Conservation (phyloP, 1,140 invertebrate species). For the Parapsyche elsis region DNA sequence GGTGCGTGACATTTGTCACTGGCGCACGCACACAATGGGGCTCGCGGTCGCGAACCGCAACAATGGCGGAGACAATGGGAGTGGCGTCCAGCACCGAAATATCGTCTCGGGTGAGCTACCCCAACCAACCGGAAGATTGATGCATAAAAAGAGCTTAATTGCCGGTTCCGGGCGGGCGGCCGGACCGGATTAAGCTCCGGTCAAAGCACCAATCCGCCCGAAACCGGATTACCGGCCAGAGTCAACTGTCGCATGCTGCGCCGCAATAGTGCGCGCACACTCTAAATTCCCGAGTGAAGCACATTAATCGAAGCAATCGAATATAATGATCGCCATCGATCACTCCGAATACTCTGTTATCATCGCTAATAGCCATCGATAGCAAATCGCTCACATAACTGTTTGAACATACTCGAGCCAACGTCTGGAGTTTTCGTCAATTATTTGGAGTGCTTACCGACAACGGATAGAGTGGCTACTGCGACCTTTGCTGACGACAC, state of each 20-base stretch:
- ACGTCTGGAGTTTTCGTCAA: too few species aligned
- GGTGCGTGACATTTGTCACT: conserved; percentile 28
- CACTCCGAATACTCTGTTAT: too few species aligned
- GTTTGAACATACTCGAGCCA: too few species aligned
- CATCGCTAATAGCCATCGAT: too few species aligned
- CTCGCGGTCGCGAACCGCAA: not conserved
- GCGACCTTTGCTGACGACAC: too few species aligned
- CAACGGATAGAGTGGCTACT: too few species aligned
- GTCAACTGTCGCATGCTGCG: too few species aligned
- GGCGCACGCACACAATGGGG: conserved; percentile 21
- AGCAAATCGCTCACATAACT: too few species aligned
- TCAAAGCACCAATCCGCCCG: not conserved
- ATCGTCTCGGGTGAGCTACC: conserved; percentile 26
- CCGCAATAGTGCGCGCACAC: not conserved
- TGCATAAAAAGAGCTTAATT: conserved; percentile 40
- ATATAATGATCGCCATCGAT: not conserved
- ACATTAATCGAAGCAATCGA: not conserved
- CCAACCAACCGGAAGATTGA: conserved; percentile 27
- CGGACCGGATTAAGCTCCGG: not conserved
- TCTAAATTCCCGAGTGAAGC: too few species aligned
- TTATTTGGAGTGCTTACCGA: too few species aligned
- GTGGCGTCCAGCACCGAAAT: not conserved
- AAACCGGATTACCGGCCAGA: not conserved
- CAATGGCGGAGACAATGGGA: conserved; percentile 34
- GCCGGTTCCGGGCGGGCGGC: not conserved